A percentile compares a stretch with the other conserved stretches of the same genome.
Evolutionary conservation across 2,797 vertebrate species (phyloP).

Genomic region (Podarcis siculus): DNA sequence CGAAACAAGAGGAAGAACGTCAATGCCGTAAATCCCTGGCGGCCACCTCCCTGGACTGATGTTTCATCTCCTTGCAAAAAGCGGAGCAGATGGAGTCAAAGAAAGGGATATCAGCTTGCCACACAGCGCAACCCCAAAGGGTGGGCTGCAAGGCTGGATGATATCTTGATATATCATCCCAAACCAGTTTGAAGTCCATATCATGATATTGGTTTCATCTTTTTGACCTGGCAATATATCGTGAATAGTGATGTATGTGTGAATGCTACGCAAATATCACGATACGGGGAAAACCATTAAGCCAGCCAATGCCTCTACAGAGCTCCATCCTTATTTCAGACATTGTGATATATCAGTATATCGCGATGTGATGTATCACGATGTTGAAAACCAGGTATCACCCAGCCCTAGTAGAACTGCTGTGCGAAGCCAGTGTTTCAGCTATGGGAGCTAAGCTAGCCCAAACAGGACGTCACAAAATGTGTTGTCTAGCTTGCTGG

Average conservation of each 20-base stretch:
- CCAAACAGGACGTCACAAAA: neutral
- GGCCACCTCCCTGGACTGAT: neutral
- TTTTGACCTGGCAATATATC: too few species aligned
- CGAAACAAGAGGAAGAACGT: neutral
- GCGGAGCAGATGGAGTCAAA: neutral
- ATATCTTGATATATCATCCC: too few species aligned
- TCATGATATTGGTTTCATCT: too few species aligned
- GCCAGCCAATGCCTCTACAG: too few species aligned
- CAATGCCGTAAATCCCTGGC: neutral
- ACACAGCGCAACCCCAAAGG: neutral
- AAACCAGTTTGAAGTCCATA: too few species aligned
- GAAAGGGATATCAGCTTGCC: neutral
- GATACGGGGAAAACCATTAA: fast-evolving
- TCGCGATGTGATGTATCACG: too few species aligned
- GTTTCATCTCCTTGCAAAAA: fast-evolving
- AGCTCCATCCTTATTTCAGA: too few species aligned
- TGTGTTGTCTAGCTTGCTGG: neutral
- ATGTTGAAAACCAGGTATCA: too few species aligned
- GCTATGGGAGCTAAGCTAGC: neutral
- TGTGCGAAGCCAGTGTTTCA: neutral
- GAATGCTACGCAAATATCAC: too few species aligned
- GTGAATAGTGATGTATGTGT: too few species aligned
- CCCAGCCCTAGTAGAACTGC: too few species aligned
- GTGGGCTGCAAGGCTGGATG: neutral
- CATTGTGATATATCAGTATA: too few species aligned